Conservation (phyloP, 2,797 vertebrate species). For the Telmatherina bonti region DNA sequence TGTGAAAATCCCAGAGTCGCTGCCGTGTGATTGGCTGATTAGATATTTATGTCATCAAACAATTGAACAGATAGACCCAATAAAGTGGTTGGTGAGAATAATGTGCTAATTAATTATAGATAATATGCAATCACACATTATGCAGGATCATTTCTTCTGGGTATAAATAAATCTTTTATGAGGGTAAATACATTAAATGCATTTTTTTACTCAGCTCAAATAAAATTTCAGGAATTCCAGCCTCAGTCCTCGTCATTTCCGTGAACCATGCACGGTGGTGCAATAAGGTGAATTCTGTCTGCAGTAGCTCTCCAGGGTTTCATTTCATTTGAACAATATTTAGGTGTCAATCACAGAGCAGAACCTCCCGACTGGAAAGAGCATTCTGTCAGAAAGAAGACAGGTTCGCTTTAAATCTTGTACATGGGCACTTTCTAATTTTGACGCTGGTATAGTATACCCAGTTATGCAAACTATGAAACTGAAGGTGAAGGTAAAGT, state of each 20-base stretch:
- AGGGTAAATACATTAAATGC: too few relatives aligned
- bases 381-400: conserved; percentile 27
- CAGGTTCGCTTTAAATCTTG: conserved; percentile 31
- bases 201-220: background rate
- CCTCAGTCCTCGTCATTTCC: conserved; percentile 19
- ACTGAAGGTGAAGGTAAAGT: conserved; percentile 28
- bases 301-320: conserved; percentile 28
- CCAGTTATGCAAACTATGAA: conserved; percentile 4
- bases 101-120: too few relatives aligned
- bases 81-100: too few relatives aligned
- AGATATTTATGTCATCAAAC: too few relatives aligned
- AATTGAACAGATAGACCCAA: too few relatives aligned
- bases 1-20: too few relatives aligned
- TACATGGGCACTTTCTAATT: conserved; percentile 37
- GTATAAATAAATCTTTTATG: too few relatives aligned
- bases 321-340: conserved; percentile 58
- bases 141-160: too few relatives aligned
- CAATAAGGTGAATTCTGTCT: conserved; percentile 32
- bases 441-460: conserved; percentile 9
- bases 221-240: conserved; percentile 42
- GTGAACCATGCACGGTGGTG: conserved; percentile 36
- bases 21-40: too few relatives aligned
- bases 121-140: too few relatives aligned
- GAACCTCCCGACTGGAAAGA: conserved; percentile 28
- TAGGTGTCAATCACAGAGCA: conserved; percentile 54